Percentiles rank a stretch among this genome's conserved stretches.
Conservation (phyloP, 2,797 vertebrate species). For the Acanthurus tractus region DNA sequence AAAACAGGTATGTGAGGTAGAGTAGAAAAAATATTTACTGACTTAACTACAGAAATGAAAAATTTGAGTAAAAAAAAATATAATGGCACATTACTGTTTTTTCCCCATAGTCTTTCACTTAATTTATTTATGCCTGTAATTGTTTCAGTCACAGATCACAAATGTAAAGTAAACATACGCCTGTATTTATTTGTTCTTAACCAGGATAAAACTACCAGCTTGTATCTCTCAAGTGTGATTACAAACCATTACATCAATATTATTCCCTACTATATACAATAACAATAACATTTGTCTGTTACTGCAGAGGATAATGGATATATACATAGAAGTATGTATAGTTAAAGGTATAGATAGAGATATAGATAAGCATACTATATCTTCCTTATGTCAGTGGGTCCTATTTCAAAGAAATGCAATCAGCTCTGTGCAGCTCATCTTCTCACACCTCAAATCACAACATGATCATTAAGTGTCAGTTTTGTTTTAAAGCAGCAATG, state of each 20-base stretch:
- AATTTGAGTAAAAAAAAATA: not conserved
- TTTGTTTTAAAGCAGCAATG: conserved; percentile 1
- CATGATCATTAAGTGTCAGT: conserved; percentile 2
- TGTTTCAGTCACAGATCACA: not conserved
- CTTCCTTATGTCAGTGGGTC: not conserved
- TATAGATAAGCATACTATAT: not conserved
- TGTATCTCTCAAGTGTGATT: not conserved
- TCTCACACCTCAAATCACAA: conserved; percentile 16
- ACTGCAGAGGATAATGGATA: too few species aligned
- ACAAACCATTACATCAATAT: not conserved
- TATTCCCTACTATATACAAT: too few species aligned
- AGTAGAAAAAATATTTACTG: not conserved
- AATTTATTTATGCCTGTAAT: not conserved
- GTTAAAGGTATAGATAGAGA: too few species aligned
- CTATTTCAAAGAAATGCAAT: conserved; percentile 10
- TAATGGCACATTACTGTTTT: not conserved
- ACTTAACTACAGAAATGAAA: too few species aligned
- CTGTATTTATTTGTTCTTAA: not conserved
- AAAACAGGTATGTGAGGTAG: not conserved
- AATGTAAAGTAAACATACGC: too few species aligned
- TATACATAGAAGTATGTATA: too few species aligned
- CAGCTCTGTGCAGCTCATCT: conserved; percentile 12
- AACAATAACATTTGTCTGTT: not conserved
- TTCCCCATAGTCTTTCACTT: not conserved
- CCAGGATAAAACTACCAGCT: not conserved